Conservation (phyloP, 1,140 invertebrate species). For the Hyles vespertilio region DNA sequence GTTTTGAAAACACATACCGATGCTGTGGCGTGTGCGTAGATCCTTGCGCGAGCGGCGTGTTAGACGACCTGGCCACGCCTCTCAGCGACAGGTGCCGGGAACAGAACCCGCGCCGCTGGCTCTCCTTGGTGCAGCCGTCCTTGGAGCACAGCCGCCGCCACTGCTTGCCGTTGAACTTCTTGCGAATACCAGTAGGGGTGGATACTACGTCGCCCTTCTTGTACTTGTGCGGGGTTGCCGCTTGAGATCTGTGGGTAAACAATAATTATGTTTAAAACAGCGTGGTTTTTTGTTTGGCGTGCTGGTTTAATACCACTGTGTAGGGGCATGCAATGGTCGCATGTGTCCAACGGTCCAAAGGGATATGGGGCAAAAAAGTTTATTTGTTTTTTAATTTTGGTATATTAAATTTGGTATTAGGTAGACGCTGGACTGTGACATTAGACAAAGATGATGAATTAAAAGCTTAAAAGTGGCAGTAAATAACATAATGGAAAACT, state of each 20-base stretch:
- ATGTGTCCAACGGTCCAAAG: too few species aligned
- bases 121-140: constrained; percentile 98
- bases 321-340: too few species aligned
- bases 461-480: too few species aligned
- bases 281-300: too few species aligned
- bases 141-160: constrained; percentile 97
- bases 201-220: constrained; percentile 99
- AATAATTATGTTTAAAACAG: too few species aligned
- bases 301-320: too few species aligned
- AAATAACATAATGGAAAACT: too few species aligned
- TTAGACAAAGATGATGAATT: too few species aligned
- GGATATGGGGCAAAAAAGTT: too few species aligned
- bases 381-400: too few species aligned
- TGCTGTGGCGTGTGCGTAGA: constrained; percentile 62
- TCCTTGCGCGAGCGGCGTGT: constrained; percentile 63
- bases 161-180: constrained; percentile 99
- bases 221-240: constrained; percentile 96
- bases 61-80: constrained; percentile 75
- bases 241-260: constrained; percentile 83
- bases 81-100: constrained; percentile 95
- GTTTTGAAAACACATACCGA: constrained; percentile 28
- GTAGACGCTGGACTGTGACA: too few species aligned
- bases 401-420: too few species aligned
- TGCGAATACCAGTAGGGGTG: constrained; percentile 96
- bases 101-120: constrained; percentile 96